Evolutionary conservation across 2,888 invertebrate genomes (phyloP).

Genomic region (Dendrolimus houi): DNA sequence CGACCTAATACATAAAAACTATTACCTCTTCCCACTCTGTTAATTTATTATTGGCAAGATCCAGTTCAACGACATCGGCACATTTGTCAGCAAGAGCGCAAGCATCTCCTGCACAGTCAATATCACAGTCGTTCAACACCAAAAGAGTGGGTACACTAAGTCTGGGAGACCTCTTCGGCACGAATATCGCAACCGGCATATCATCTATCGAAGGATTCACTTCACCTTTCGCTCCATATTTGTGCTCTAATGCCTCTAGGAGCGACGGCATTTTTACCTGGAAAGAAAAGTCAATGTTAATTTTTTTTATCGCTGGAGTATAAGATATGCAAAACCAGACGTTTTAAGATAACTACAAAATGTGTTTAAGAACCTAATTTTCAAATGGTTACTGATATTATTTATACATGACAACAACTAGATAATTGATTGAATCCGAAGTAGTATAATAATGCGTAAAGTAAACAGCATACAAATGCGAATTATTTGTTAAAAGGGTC

Average conservation of each 20-base stretch:
- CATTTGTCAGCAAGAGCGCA: slow-evolving; percentile 88
- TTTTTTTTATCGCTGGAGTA: too few relatives aligned
- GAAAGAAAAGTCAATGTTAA: slow-evolving; percentile 1
- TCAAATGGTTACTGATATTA: too few relatives aligned
- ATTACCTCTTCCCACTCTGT: slow-evolving; percentile 91
- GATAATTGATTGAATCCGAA: too few relatives aligned
- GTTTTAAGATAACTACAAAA: too few relatives aligned
- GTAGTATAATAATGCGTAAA: too few relatives aligned
- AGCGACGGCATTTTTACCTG: slow-evolving; percentile 87
- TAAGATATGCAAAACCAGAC: too few relatives aligned
- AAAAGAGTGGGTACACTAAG: slow-evolving; percentile 87
- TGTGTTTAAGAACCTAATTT: too few relatives aligned
- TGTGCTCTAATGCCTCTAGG: slow-evolving; percentile 91
- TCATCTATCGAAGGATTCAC: slow-evolving; percentile 77
- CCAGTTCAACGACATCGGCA: slow-evolving; percentile 93
- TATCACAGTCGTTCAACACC: slow-evolving; percentile 93
- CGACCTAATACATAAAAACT: background rate
- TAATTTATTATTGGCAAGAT: slow-evolving; percentile 94
- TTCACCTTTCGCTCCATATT: slow-evolving; percentile 84
- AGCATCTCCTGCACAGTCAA: slow-evolving; percentile 91
- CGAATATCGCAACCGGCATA: slow-evolving; percentile 89
- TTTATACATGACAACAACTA: too few relatives aligned
- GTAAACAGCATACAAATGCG: too few relatives aligned
- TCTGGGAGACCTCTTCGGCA: slow-evolving; percentile 88
- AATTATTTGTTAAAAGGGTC: background rate